These are phyloP conservation scores for Nomada ruficornis DNA, from an alignment of 2,888 invertebrate genomes.

Conservation along the genomic window DNA sequence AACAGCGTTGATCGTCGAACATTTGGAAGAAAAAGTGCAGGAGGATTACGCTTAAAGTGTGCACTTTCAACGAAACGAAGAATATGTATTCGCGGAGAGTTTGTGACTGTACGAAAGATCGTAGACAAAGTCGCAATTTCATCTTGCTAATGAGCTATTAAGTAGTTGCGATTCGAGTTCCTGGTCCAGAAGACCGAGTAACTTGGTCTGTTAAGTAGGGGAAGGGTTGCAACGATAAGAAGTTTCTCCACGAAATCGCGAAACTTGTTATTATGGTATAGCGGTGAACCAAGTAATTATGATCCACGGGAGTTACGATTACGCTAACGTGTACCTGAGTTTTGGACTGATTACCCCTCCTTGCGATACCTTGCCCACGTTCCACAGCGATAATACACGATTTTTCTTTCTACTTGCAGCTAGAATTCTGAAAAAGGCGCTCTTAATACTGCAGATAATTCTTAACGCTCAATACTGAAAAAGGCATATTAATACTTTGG, in stretches of 20 bases:
- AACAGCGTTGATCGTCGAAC: too few relatives aligned
- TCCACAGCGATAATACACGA: conserved; percentile 15
- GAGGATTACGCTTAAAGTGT: too few relatives aligned
- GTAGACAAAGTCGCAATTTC: background rate
- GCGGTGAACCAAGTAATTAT: conserved; percentile 67
- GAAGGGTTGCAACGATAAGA: conserved; percentile 63
- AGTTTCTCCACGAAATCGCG: conserved; percentile 57
- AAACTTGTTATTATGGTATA: conserved; percentile 67
- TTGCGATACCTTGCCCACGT: conserved; percentile 36
- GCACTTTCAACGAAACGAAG: background rate
- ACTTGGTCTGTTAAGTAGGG: conserved; percentile 7
- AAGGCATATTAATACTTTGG: background rate
- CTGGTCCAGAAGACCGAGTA: conserved; percentile 7
- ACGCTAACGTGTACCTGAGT: conserved; percentile 31
- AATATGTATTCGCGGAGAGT: background rate
- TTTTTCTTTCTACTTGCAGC: background rate
- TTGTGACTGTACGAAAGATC: background rate
- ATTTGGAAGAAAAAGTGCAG: too few relatives aligned
- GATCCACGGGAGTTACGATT: conserved; percentile 65
- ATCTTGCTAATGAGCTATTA: conserved; percentile 66
- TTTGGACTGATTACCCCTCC: conserved; percentile 49
- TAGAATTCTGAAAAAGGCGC: background rate
- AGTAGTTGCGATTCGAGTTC: conserved; percentile 57
- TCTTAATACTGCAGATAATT: too few relatives aligned
- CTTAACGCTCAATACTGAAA: background rate